Conservation (phyloP, 1,140 invertebrate genomes). For the Drosophila mojavensis region DNA sequence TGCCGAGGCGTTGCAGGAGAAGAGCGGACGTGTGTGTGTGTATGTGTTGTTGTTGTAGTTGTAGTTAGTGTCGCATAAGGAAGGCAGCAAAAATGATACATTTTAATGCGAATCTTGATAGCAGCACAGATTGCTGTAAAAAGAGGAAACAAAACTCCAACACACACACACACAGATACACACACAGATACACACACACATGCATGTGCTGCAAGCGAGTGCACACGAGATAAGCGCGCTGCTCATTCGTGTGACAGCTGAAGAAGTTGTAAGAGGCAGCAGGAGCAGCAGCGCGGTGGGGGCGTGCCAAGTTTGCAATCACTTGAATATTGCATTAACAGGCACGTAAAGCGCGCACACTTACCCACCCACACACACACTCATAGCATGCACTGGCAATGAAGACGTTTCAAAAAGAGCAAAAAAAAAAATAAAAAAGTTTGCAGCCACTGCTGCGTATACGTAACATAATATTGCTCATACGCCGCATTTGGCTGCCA, state of each 20-base stretch:
- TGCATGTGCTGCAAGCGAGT: constrained; percentile 55
- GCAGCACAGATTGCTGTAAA: constrained; percentile 75
- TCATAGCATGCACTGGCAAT: constrained; percentile 50
- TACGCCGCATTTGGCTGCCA: constrained; percentile 62
- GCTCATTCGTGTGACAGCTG: constrained; percentile 79
- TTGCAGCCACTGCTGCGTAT: constrained; percentile 60
- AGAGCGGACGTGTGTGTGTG: constrained; percentile 7
- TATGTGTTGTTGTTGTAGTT: constrained; percentile 29
- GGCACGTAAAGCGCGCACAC: constrained; percentile 69
- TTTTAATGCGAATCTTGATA: constrained; percentile 84
- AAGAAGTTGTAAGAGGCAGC: constrained; percentile 74
- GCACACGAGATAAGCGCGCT: constrained; percentile 68
- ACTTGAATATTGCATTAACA: constrained; percentile 84
- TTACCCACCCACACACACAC: constrained; percentile 32
- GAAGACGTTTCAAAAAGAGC: constrained; percentile 65
- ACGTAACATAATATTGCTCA: constrained; percentile 74
- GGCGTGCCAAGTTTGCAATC: constrained; percentile 66
- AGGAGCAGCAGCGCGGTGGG: constrained; percentile 8
- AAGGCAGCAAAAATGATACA: constrained; percentile 83
- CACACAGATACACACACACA: constrained; percentile 50
- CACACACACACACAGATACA: constrained; percentile 37
- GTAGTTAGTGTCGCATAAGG: constrained; percentile 40
- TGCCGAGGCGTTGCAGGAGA: background rate
- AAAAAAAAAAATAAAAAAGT: constrained; percentile 38
- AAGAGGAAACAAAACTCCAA: constrained; percentile 72